These are phyloP conservation scores for Solea solea DNA, from an alignment of 2,113 vertebrate species.

Conservation along the genomic window DNA sequence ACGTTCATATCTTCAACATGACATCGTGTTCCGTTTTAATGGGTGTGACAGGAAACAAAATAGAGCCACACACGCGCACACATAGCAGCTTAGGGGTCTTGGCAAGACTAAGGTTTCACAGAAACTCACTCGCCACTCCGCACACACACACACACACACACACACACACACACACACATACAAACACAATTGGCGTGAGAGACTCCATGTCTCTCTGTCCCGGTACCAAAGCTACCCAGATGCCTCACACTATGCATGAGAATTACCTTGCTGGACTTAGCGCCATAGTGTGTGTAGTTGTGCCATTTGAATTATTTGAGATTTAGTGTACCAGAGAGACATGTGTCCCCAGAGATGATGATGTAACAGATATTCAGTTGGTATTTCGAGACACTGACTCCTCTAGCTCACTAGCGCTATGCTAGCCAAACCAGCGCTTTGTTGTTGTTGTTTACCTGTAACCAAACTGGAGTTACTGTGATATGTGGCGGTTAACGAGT, in stretches of 20 bases:
- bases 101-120: constrained; percentile 38
- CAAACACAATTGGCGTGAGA: background rate
- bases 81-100: constrained; percentile 49
- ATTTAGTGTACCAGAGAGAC: background rate
- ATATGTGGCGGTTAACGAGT: too few species aligned
- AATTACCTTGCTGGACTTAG: background rate
- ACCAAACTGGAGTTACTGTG: too few species aligned
- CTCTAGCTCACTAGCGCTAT: too few species aligned
- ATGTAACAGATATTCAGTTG: too few species aligned
- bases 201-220: constrained; percentile 12
- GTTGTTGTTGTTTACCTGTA: too few species aligned
- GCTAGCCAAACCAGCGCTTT: too few species aligned
- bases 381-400: background rate
- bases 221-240: background rate
- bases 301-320: constrained; percentile 4
- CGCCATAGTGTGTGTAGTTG: background rate
- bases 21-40: constrained; percentile 55
- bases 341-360: background rate
- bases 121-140: background rate
- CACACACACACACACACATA: constrained; percentile 12
- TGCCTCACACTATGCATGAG: background rate
- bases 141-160: constrained; percentile 8
- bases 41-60: constrained; percentile 63
- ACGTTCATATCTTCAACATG: constrained; percentile 56
- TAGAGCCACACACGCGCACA: constrained; percentile 48